Evolutionary conservation across 2,888 invertebrate species (phyloP), one percentile per base, ranked within the genome.

Genomic region (Autographa gamma): DNA sequence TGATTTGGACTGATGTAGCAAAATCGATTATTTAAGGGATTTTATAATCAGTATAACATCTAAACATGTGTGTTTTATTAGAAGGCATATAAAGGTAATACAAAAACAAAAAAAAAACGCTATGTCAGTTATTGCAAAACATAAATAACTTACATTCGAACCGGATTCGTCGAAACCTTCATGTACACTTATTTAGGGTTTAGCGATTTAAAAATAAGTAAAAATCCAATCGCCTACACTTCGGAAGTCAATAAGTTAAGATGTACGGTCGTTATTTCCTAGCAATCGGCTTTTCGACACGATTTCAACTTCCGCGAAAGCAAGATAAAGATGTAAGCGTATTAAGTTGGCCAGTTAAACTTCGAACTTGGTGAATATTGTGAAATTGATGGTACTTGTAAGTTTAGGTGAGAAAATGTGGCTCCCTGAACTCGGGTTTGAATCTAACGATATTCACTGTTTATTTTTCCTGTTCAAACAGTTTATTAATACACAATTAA

Each of bases 201-300:
- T 48, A 48, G 48, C 48, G n/a, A 48, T 48, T 0, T n/a, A 16
- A 48, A 48, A n/a, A 48, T n/a, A 1, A 48, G 8, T 16, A 25
- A 56, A 56, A 56, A 54, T 19, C 5, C 19, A 56, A 56, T 25
- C 54, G 54, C 13, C 4, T 41, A 65, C 54, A 76, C 68, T 48
- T 73, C 18, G 7, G 19, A 43, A 43, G 41, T 61, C 60, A 16
- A 14, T 58, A 13, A 31, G 38, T 64, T 38, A 71, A 70, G 69
- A 67, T 56, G 13, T 74, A 76, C 69, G 71, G 41, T 52, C 25
- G 54, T 60, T 43, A 43, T 56, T 86, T 81, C 83, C 77, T 76
- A 80, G 84, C 81, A 83, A 84, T 83, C 85, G 67, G 75, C 56
- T 79, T 82, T 84, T 74, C 78, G 74, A 69, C 68, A 74, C 77